phyloP scores from a whole-genome alignment of 2,888 invertebrate genomes.

The Lycia hirtaria region DNA sequence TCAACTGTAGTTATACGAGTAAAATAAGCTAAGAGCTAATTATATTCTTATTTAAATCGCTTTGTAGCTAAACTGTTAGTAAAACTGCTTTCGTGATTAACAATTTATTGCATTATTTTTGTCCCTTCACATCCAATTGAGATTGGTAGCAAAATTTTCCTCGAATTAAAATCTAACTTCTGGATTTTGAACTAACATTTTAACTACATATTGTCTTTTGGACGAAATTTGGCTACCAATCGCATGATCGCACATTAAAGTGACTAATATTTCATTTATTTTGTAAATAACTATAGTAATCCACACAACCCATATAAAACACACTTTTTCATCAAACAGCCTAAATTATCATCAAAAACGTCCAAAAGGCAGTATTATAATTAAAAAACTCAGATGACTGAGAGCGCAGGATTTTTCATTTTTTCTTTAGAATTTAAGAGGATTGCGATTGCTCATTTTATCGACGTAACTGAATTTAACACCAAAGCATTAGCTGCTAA shows the following conservation, averaged over 20 bases:
- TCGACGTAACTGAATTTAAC: too few species aligned
- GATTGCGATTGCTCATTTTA: too few species aligned
- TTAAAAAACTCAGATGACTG: slow-evolving; percentile 34
- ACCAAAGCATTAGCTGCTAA: too few species aligned
- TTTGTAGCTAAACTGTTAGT: background rate
- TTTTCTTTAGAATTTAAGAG: background rate
- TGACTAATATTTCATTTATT: slow-evolving; percentile 11
- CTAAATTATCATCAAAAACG: slow-evolving; percentile 38
- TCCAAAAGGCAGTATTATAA: slow-evolving; percentile 78
- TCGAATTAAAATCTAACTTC: slow-evolving; percentile 36
- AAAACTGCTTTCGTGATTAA: slow-evolving; percentile 29
- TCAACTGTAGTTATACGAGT: too few species aligned
- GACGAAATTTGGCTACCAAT: slow-evolving; percentile 78
- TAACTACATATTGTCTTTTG: slow-evolving; percentile 75
- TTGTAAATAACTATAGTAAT: slow-evolving; percentile 27
- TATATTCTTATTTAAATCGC: too few species aligned
- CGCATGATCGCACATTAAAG: slow-evolving; percentile 52
- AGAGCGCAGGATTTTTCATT: slow-evolving; percentile 4
- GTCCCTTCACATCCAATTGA: slow-evolving; percentile 47
- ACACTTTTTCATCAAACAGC: slow-evolving; percentile 32
- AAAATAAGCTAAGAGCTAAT: too few species aligned
- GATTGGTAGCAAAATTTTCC: slow-evolving; percentile 78
- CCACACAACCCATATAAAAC: slow-evolving; percentile 35
- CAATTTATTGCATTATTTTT: slow-evolving; percentile 15
- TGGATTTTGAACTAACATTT: slow-evolving; percentile 34